Evolutionary conservation across 2,113 vertebrate genomes (phyloP).

Genomic region (Capreolus pygargus): DNA sequence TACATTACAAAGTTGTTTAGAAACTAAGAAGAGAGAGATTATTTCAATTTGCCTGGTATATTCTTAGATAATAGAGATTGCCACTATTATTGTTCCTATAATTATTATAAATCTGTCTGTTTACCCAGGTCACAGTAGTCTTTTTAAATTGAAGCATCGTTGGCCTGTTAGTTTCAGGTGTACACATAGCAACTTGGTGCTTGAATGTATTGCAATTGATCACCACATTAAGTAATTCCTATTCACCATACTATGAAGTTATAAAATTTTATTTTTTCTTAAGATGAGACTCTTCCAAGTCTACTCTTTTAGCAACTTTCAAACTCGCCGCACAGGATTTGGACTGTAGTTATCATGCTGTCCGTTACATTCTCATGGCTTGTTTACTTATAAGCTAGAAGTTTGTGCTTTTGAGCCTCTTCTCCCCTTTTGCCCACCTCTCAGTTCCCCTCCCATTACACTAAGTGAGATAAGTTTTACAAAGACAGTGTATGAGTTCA

Average conservation of each 20-base stretch:
- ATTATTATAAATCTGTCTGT: neutral
- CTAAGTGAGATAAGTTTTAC: neutral
- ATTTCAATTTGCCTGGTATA: neutral
- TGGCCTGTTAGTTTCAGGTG: neutral
- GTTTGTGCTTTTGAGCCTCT: neutral
- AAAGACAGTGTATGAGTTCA: neutral
- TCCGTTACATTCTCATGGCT: neutral
- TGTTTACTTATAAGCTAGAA: neutral
- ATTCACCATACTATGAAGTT: neutral
- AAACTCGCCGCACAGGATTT: neutral
- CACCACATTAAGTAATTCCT: neutral
- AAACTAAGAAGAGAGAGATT: neutral
- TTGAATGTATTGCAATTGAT: neutral
- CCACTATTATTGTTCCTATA: neutral
- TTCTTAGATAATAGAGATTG: neutral
- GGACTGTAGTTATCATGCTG: neutral
- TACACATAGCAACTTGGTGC: neutral
- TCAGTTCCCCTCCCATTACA: neutral
- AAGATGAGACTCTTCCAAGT: neutral
- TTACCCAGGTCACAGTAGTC: neutral
- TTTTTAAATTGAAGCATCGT: neutral
- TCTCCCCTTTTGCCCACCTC: neutral
- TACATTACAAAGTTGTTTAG: neutral
- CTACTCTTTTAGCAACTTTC: neutral
- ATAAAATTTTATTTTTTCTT: neutral